These are phyloP conservation scores for Sphenodon punctatus DNA, from an alignment of 2,797 vertebrate genomes.

Conservation along the genomic window DNA sequence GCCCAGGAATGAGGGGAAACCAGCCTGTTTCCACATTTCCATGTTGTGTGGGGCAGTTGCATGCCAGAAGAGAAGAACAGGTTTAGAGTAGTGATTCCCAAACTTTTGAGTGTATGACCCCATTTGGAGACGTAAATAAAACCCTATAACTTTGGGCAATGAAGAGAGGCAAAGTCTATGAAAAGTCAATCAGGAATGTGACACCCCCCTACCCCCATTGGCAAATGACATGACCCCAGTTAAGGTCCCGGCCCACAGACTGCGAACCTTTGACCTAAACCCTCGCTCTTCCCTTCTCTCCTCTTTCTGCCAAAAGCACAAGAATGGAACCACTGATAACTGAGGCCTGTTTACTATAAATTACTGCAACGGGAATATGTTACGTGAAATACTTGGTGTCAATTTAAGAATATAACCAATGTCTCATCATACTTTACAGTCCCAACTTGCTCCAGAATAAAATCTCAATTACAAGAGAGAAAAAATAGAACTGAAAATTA, in stretches of 20 bases:
- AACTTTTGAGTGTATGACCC: too few species aligned
- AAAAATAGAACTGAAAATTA: background rate
- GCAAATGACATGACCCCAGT: background rate
- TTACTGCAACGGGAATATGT: background rate
- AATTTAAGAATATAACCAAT: background rate
- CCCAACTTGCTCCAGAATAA: background rate
- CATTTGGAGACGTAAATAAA: too few species aligned
- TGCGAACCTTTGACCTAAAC: background rate
- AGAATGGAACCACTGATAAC: background rate
- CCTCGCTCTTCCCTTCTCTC: background rate
- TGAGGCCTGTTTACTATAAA: background rate
- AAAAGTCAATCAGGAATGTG: too few species aligned
- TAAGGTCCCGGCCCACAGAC: background rate
- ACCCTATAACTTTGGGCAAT: too few species aligned
- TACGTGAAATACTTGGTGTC: background rate
- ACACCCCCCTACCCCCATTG: too few species aligned
- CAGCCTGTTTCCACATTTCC: too few species aligned
- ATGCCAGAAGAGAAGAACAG: too few species aligned
- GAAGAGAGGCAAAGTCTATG: too few species aligned
- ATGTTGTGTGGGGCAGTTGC: too few species aligned
- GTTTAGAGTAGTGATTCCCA: too few species aligned
- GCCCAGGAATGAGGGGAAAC: too few species aligned
- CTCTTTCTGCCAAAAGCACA: accelerated
- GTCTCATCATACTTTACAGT: background rate
- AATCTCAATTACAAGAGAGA: background rate